A percentile compares a stretch with the other conserved stretches of the same genome.
Conservation (phyloP, 2,113 vertebrate species). For the Syngnathus scovelli region DNA sequence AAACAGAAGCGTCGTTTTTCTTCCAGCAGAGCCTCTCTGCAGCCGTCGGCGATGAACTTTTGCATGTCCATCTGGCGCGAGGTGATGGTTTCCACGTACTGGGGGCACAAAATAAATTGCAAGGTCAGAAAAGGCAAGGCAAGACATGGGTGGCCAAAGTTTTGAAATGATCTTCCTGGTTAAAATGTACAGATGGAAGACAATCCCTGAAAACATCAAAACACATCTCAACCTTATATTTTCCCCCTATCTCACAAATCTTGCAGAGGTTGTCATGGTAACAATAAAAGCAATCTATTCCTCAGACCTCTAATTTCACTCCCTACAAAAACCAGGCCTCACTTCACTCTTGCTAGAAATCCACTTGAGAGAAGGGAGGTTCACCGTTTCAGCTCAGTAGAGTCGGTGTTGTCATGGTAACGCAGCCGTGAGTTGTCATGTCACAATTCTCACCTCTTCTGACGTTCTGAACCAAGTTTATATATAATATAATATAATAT, state of each 20-base stretch:
- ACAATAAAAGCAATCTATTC: constrained; percentile 41
- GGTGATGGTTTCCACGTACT: constrained; percentile 85
- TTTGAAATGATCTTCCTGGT: not conserved
- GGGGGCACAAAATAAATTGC: constrained; percentile 19
- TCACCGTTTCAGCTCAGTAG: constrained; percentile 8
- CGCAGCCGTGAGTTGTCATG: constrained; percentile 1
- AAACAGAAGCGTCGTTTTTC: constrained; percentile 96
- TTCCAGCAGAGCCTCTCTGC: constrained; percentile 88
- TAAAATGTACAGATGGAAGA: not conserved
- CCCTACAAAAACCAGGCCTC: not conserved
- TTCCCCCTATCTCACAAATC: constrained; percentile 1
- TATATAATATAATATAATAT: too few species aligned
- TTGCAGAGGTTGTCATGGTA: constrained; percentile 50
- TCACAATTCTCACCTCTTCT: too few species aligned
- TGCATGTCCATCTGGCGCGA: constrained; percentile 91
- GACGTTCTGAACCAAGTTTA: too few species aligned
- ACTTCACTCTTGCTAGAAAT: constrained; percentile 5
- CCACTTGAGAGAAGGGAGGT: constrained; percentile 14
- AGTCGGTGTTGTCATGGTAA: constrained; percentile 10
- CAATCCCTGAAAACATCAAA: constrained; percentile 27
- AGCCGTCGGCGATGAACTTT: constrained; percentile 90
- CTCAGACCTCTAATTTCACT: constrained; percentile 21
- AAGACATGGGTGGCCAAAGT: not conserved
- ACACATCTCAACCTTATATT: constrained; percentile 21
- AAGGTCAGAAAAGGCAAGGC: not conserved